Evolutionary conservation across 2,113 vertebrate species (phyloP).

Genomic region (Morphnarchus princeps): DNA sequence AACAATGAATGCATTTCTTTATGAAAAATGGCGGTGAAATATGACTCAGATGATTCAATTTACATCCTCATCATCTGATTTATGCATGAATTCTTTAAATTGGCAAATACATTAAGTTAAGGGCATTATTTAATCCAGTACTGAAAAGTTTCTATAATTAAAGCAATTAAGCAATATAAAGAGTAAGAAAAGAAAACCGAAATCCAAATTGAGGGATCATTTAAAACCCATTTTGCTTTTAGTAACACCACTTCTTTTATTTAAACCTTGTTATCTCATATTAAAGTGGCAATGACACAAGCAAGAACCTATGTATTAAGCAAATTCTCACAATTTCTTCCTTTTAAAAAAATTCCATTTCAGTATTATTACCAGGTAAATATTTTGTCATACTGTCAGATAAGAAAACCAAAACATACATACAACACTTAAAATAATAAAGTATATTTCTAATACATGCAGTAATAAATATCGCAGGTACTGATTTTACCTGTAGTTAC

Average conservation of each 20-base stretch:
- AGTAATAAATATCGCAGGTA: not conserved
- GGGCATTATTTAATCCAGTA: not conserved
- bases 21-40: conserved; percentile 29
- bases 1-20: conserved; percentile 18
- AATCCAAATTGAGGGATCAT: not conserved
- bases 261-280: not conserved
- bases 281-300: not conserved
- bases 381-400: not conserved
- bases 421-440: not conserved
- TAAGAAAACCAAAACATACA: not conserved
- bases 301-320: not conserved
- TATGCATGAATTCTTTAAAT: not conserved
- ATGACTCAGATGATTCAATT: conserved; percentile 22
- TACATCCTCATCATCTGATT: not conserved
- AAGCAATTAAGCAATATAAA: not conserved
- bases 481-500: not conserved
- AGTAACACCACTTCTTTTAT: not conserved
- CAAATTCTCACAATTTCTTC: not conserved
- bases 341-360: not conserved
- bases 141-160: not conserved
- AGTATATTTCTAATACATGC: not conserved
- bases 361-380: not conserved
- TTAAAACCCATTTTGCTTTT: not conserved
- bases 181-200: not conserved
- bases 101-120: not conserved